These are phyloP conservation scores for Trematocara variabile DNA, from an alignment of 2,113 vertebrate genomes.

Conservation along the genomic window DNA sequence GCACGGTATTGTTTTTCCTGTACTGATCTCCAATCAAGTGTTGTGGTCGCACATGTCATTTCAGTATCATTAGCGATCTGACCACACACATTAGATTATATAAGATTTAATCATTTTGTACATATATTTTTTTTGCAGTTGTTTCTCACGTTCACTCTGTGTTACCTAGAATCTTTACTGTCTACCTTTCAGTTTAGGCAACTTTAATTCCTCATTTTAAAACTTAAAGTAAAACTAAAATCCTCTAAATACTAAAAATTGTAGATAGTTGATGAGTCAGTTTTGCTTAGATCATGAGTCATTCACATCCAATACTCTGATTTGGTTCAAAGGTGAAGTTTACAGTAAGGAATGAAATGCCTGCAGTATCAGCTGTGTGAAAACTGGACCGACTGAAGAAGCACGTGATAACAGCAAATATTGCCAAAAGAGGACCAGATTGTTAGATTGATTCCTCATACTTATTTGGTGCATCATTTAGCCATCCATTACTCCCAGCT, in stretches of 20 bases:
- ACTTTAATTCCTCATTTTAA: not conserved
- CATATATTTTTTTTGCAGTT: too few relatives aligned
- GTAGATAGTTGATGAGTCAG: not conserved
- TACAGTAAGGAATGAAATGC: not conserved
- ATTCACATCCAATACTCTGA: not conserved
- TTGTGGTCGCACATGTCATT: not conserved
- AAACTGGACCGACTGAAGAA: not conserved
- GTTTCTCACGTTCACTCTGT: not conserved
- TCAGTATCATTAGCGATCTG: not conserved
- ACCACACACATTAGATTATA: not conserved
- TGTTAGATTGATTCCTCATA: conserved; percentile 23
- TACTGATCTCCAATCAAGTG: not conserved
- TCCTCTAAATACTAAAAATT: not conserved
- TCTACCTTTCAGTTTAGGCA: not conserved
- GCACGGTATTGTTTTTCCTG: not conserved
- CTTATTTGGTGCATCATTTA: conserved; percentile 40
- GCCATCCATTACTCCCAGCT: conserved; percentile 11
- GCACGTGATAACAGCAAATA: not conserved
- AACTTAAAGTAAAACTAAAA: not conserved
- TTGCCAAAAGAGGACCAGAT: conserved; percentile 13
- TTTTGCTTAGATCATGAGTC: not conserved
- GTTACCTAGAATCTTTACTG: not conserved
- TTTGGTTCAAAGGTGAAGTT: not conserved
- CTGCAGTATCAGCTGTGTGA: not conserved
- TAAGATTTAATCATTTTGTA: not conserved